Conservation (phyloP, 2,113 vertebrate genomes). For the Nothobranchius furzeri region DNA sequence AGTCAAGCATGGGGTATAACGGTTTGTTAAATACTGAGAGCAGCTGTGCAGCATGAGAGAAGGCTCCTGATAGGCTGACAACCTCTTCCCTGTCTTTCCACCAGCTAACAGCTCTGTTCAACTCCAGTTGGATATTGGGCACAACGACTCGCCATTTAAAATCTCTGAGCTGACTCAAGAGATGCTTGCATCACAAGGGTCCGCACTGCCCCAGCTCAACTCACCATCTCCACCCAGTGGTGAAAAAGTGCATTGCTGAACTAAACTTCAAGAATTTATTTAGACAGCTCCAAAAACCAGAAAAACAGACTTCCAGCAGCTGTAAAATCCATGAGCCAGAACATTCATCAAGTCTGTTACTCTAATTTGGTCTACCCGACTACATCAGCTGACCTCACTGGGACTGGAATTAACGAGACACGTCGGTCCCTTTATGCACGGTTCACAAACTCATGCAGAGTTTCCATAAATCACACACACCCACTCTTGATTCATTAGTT, state of each 20-base stretch:
- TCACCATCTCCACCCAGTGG: slow-evolving; percentile 49
- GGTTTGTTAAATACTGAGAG: slow-evolving; percentile 46
- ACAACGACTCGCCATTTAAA: slow-evolving; percentile 18
- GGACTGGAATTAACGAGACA: slow-evolving; percentile 49
- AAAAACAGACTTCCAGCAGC: neutral
- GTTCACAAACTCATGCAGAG: slow-evolving; percentile 33
- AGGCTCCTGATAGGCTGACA: slow-evolving; percentile 25
- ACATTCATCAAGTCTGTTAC: neutral
- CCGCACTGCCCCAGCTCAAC: neutral
- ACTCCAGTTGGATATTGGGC: slow-evolving; percentile 26
- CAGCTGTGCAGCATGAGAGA: slow-evolving; percentile 60
- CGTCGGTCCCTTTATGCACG: slow-evolving; percentile 24
- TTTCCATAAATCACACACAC: slow-evolving; percentile 38
- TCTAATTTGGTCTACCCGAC: slow-evolving; percentile 10
- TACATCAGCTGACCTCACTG: slow-evolving; percentile 60
- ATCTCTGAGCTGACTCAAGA: neutral
- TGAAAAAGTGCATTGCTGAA: neutral
- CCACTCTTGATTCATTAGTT: slow-evolving; percentile 23
- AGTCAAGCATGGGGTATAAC: slow-evolving; percentile 16
- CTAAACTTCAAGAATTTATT: neutral
- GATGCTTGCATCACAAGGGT: neutral
- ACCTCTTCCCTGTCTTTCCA: slow-evolving; percentile 8
- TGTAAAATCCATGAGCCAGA: slow-evolving; percentile 11
- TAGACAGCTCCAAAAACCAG: neutral
- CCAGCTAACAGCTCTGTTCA: slow-evolving; percentile 24